These are phyloP conservation scores for Dendrolimus pini DNA, from an alignment of 2,888 invertebrate species.

Conservation along the genomic window DNA sequence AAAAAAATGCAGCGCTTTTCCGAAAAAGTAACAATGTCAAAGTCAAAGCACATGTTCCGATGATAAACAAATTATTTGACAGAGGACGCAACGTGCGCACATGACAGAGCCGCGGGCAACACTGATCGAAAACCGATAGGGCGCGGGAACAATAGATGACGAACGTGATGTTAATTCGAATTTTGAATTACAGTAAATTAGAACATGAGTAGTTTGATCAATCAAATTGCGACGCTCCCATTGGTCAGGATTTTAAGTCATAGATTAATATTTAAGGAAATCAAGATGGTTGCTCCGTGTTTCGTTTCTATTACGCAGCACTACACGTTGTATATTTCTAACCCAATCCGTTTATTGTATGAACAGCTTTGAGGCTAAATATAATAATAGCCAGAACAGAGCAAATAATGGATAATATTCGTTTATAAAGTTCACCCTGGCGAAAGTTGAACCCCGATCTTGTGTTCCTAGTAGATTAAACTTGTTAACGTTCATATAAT, in stretches of 20 bases:
- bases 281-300: no score
- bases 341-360: no score
- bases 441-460: no score
- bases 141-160: conserved; percentile 28
- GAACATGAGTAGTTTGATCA: neutral
- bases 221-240: neutral
- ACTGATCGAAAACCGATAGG: conserved; percentile 60
- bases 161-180: conserved; percentile 10
- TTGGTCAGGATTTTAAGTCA: neutral
- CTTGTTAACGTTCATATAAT: no score
- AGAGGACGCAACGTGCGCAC: conserved; percentile 43
- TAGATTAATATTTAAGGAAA: no score
- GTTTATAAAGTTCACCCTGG: no score
- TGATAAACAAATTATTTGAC: conserved; percentile 40
- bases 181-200: neutral
- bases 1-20: neutral
- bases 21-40: neutral
- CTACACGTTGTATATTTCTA: no score
- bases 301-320: no score
- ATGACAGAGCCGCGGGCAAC: conserved; percentile 38
- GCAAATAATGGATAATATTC: no score
- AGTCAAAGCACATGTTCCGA: conserved; percentile 30
- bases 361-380: no score
- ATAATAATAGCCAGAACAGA: no score
- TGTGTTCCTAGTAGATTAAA: no score